Conservation (phyloP, 2,113 vertebrate species). For the Sciurus niger region DNA sequence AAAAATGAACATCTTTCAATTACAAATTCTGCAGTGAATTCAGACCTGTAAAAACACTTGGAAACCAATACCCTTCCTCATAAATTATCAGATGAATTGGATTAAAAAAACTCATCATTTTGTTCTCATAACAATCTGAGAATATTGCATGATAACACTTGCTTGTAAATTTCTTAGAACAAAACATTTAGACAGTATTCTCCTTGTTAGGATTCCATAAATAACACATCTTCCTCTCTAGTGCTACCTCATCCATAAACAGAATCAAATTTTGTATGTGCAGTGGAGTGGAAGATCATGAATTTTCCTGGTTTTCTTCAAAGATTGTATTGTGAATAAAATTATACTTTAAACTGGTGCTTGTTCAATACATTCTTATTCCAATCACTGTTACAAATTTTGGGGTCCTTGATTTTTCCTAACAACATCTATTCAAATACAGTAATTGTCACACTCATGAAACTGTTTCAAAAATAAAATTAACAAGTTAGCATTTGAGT, state of each 20-base stretch:
- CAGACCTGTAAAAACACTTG: not conserved
- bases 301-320: constrained; percentile 42
- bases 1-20: not conserved
- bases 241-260: constrained; percentile 45
- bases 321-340: constrained; percentile 37
- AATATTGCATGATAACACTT: not conserved
- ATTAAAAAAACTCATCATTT: not conserved
- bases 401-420: not conserved
- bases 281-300: constrained; percentile 21
- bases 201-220: constrained; percentile 30
- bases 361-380: constrained; percentile 12
- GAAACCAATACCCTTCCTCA: not conserved
- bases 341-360: not conserved
- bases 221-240: not conserved
- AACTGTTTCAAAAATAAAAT: not conserved
- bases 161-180: constrained; percentile 14
- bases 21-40: not conserved
- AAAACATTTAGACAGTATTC: not conserved
- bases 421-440: not conserved
- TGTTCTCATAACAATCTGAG: not conserved
- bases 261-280: constrained; percentile 27
- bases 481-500: not conserved
- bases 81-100: not conserved
- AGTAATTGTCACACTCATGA: not conserved
- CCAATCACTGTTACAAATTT: constrained; percentile 30